These are phyloP conservation scores for Gopherus evgoodei DNA, from an alignment of 2,113 vertebrate species.

Conservation along the genomic window DNA sequence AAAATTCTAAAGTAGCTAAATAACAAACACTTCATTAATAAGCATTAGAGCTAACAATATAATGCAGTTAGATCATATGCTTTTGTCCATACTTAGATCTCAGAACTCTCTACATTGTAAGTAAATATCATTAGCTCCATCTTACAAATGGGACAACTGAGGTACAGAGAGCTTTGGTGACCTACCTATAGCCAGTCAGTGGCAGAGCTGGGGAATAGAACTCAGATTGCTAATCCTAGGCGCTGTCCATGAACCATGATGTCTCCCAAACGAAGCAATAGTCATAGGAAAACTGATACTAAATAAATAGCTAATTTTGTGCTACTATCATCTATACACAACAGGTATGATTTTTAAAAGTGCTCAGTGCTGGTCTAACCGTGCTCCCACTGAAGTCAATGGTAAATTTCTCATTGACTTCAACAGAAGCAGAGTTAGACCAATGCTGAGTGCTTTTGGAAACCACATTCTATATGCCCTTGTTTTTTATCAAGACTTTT, in stretches of 20 bases:
- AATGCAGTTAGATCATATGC: not conserved
- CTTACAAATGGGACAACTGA: not conserved
- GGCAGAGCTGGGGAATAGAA: not conserved
- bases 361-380: not conserved
- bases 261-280: not conserved
- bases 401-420: not conserved
- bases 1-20: not conserved
- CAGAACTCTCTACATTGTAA: not conserved
- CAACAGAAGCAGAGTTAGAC: constrained; percentile 14
- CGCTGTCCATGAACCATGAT: not conserved
- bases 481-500: constrained; percentile 7
- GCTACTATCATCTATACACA: not conserved
- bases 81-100: not conserved
- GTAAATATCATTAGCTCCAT: not conserved
- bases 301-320: not conserved
- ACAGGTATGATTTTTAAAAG: not conserved
- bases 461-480: not conserved
- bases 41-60: not conserved
- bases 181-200: not conserved
- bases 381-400: not conserved
- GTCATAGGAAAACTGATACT: not conserved
- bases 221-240: not conserved
- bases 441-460: not conserved
- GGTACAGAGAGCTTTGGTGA: not conserved
- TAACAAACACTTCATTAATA: not conserved